Evolutionary conservation across 2,797 vertebrate genomes (phyloP).

Genomic region (Rachycentron canadum): DNA sequence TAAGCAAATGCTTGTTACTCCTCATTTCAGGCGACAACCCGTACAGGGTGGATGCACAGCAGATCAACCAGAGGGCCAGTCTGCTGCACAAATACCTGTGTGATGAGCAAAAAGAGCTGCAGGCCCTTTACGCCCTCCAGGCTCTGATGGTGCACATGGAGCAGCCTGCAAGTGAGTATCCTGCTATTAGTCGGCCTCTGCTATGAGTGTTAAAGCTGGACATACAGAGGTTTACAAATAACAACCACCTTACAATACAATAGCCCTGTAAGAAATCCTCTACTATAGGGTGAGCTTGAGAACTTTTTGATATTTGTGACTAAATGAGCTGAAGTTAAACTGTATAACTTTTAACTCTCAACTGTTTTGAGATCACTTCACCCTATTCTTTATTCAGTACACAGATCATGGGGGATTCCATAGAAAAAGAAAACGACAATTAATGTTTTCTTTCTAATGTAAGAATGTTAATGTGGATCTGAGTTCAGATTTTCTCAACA

Average conservation of each 20-base stretch:
- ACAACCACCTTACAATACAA: background rate
- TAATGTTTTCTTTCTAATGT: background rate
- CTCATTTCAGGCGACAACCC: slow-evolving; percentile 89
- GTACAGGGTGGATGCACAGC: slow-evolving; percentile 87
- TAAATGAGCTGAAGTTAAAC: no score
- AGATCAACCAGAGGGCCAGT: slow-evolving; percentile 89
- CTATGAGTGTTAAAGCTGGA: background rate
- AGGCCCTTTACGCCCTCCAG: slow-evolving; percentile 97
- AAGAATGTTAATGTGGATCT: background rate
- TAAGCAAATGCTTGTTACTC: background rate
- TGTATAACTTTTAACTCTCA: no score
- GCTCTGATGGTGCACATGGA: slow-evolving; percentile 97
- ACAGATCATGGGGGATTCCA: no score
- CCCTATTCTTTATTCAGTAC: no score
- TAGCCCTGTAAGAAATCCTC: background rate
- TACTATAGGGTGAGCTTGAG: background rate
- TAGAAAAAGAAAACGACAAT: no score
- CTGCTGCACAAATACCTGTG: slow-evolving; percentile 93
- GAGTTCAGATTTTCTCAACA: background rate
- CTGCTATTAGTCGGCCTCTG: background rate
- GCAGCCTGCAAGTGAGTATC: slow-evolving; percentile 96
- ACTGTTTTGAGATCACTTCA: no score
- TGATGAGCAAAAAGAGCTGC: slow-evolving; percentile 94
- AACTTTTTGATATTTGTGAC: no score
- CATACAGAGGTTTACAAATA: background rate